Evolutionary conservation across 2,888 invertebrate genomes (phyloP).

Genomic region (Troides oblongomaculatus): DNA sequence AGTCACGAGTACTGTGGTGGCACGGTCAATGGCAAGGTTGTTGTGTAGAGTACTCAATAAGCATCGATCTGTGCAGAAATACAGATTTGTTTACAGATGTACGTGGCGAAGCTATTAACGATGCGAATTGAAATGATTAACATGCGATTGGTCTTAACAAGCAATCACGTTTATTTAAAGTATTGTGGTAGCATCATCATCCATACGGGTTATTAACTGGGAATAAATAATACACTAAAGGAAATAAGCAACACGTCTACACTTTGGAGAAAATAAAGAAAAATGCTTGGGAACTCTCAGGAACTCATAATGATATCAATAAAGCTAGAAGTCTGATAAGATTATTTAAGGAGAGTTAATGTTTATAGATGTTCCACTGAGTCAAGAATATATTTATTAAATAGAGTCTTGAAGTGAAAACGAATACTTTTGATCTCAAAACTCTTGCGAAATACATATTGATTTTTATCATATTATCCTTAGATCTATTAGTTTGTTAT

Average conservation of each 20-base stretch:
- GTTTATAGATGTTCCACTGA: too few species aligned
- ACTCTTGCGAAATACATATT: too few species aligned
- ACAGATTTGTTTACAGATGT: neutral
- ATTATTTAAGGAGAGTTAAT: too few species aligned
- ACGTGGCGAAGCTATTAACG: neutral
- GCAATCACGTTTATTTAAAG: neutral
- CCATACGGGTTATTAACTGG: neutral
- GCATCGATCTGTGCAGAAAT: neutral
- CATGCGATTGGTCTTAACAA: neutral
- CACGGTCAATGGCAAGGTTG: slow-evolving; percentile 24
- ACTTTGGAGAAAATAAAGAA: too few species aligned
- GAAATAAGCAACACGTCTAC: too few species aligned
- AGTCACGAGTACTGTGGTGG: neutral
- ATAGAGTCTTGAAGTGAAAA: too few species aligned
- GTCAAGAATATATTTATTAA: too few species aligned
- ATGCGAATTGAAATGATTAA: neutral
- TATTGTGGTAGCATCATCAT: neutral
- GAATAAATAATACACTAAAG: too few species aligned
- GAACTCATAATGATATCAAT: neutral
- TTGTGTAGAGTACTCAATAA: neutral
- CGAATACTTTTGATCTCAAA: too few species aligned
- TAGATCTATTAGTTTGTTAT: too few species aligned
- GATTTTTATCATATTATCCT: too few species aligned
- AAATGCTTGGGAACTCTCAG: too few species aligned
- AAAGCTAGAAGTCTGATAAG: neutral